Conservation (phyloP, 2,888 invertebrate genomes). For the Ethmia dodecea region DNA sequence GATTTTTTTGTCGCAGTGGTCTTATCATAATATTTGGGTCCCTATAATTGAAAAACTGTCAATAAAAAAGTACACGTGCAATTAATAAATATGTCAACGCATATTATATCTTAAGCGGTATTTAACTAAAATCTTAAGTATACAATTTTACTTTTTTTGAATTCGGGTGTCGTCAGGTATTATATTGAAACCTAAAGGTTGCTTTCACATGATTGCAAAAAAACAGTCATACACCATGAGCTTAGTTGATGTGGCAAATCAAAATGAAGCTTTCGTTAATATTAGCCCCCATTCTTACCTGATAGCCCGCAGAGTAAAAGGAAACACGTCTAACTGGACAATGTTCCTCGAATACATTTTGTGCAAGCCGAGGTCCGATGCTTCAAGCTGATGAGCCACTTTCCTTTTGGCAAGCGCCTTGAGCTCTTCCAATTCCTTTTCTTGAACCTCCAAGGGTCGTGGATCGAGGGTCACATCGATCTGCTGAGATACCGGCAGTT, state of each 20-base stretch:
- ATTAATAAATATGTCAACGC: too few species aligned
- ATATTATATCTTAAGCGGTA: too few species aligned
- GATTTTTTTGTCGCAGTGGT: conserved; percentile 80
- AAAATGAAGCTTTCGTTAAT: too few species aligned
- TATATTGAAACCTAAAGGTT: too few species aligned
- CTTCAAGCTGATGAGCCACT: conserved; percentile 83
- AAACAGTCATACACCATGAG: too few species aligned
- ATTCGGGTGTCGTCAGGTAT: too few species aligned
- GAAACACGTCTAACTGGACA: conserved; percentile 80
- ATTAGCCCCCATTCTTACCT: conserved; percentile 40
- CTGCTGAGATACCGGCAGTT: conserved; percentile 79
- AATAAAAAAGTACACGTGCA: too few species aligned
- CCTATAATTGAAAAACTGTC: too few species aligned
- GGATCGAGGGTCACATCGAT: conserved; percentile 82
- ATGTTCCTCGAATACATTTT: conserved; percentile 83
- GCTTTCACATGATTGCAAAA: too few species aligned
- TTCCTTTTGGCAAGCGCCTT: conserved; percentile 80
- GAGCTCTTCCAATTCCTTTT: conserved; percentile 76
- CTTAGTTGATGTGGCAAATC: too few species aligned
- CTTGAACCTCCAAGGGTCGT: conserved; percentile 80
- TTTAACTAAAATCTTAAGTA: too few species aligned
- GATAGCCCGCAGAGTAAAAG: conserved; percentile 78
- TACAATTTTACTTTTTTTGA: too few species aligned
- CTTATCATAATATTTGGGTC: conserved; percentile 65
- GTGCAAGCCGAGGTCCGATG: conserved; percentile 78